Evolutionary conservation across 2,113 vertebrate species (phyloP).

Genomic region (Symphodus melops): DNA sequence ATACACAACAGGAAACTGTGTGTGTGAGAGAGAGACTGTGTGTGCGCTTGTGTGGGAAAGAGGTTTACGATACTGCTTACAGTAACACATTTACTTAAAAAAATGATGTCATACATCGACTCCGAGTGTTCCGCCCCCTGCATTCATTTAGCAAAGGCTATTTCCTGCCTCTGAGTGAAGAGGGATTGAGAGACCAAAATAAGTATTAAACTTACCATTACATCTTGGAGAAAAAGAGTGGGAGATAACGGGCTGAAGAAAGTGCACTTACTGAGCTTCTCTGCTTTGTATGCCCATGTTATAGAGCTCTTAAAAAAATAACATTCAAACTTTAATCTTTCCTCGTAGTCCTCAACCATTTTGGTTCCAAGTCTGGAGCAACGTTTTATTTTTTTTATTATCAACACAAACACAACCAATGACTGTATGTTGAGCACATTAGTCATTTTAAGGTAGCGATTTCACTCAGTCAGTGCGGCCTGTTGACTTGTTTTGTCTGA

Average conservation of each 20-base stretch:
- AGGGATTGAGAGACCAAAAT: conserved; percentile 20
- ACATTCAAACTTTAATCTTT: too few species aligned
- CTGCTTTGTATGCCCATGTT: neutral
- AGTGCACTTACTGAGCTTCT: neutral
- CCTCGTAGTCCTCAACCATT: too few species aligned
- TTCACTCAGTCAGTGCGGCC: neutral
- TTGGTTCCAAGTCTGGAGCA: too few species aligned
- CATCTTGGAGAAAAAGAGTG: neutral
- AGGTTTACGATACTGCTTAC: conserved; percentile 49
- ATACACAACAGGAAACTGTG: conserved; percentile 41
- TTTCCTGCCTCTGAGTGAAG: conserved; percentile 41
- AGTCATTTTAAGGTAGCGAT: neutral
- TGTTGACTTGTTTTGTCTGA: neutral
- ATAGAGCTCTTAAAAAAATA: too few species aligned
- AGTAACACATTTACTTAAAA: conserved; percentile 53
- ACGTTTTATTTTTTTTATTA: too few species aligned
- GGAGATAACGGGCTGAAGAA: conserved; percentile 21
- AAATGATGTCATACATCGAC: conserved; percentile 45
- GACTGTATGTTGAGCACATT: too few species aligned
- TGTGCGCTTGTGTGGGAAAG: neutral
- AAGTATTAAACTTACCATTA: conserved; percentile 25
- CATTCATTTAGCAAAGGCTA: conserved; percentile 35
- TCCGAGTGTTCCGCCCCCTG: conserved; percentile 37
- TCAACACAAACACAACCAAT: too few species aligned
- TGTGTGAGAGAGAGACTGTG: conserved; percentile 23